Conservation (phyloP, 2,888 invertebrate genomes). For the Parnassius apollo region DNA sequence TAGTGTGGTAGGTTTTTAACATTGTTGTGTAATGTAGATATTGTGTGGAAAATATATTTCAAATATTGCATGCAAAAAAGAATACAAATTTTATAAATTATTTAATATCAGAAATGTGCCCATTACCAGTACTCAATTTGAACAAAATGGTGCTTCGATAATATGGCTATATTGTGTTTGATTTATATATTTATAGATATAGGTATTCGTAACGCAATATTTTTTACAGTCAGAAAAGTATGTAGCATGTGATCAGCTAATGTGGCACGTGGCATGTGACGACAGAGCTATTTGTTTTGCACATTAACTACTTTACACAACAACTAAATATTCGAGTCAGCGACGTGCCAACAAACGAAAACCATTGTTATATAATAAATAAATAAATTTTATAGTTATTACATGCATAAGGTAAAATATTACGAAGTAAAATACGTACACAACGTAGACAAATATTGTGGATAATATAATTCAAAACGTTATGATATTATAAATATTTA, state of each 20-base stretch:
- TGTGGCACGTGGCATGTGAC: neutral
- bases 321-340: constrained; percentile 52
- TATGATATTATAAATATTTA: constrained; percentile 54
- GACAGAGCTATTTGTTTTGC: neutral
- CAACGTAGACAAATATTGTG: constrained; percentile 36
- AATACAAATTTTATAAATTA: too few species aligned
- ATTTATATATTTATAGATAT: constrained; percentile 72
- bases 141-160: neutral
- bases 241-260: constrained; percentile 25
- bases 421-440: constrained; percentile 46
- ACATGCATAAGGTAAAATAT: constrained; percentile 64
- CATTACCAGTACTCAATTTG: neutral
- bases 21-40: constrained; percentile 40
- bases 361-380: constrained; percentile 60
- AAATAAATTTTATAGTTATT: constrained; percentile 60
- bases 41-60: constrained; percentile 14
- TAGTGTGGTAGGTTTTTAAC: constrained; percentile 37
- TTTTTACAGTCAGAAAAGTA: constrained; percentile 3
- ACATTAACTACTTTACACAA: constrained; percentile 47
- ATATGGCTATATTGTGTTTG: constrained; percentile 50
- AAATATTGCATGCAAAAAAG: too few species aligned
- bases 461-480: constrained; percentile 46
- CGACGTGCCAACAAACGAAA: constrained; percentile 70
- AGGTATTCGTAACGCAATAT: constrained; percentile 57
- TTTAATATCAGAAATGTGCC: neutral